A percentile compares a stretch with the other conserved stretches of the same genome.
Evolutionary conservation across 2,888 invertebrate species (phyloP).

Genomic region (Sarcophaga rosellei): DNA sequence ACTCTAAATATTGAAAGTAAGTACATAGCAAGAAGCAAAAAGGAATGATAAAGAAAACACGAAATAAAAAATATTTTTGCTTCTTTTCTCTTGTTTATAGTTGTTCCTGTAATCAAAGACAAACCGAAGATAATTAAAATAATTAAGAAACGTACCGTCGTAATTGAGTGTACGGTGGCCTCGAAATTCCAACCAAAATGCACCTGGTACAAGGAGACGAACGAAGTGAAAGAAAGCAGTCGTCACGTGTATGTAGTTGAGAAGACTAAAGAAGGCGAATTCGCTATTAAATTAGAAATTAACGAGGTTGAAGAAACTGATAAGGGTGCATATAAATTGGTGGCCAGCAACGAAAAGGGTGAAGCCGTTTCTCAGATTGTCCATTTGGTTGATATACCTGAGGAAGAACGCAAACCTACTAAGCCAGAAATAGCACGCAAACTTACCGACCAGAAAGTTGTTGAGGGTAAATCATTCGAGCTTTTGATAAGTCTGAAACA

Average conservation of each 20-base stretch:
- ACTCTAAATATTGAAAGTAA: conserved; percentile 99
- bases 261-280: conserved; percentile 88
- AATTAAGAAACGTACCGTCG: conserved; percentile 94
- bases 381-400: conserved; percentile 91
- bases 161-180: conserved; percentile 96
- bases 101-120: conserved; percentile 96
- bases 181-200: conserved; percentile 96
- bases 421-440: conserved; percentile 91
- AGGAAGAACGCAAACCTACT: conserved; percentile 88
- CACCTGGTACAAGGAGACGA: conserved; percentile 95
- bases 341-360: conserved; percentile 96
- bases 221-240: conserved; percentile 87
- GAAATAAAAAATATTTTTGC: background rate
- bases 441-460: conserved; percentile 87
- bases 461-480: conserved; percentile 89
- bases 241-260: conserved; percentile 79
- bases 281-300: conserved; percentile 94
- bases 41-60: background rate
- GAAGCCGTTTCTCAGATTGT: conserved; percentile 94
- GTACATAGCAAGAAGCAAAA: conserved; percentile 76
- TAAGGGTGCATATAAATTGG: conserved; percentile 93
- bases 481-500: conserved; percentile 88
- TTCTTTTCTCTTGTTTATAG: conserved; percentile 80
- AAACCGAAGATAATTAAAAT: conserved; percentile 95
- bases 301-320: conserved; percentile 90